Evolutionary conservation across 2,797 vertebrate species (phyloP).

Genomic region (Sarcophilus harrisii): DNA sequence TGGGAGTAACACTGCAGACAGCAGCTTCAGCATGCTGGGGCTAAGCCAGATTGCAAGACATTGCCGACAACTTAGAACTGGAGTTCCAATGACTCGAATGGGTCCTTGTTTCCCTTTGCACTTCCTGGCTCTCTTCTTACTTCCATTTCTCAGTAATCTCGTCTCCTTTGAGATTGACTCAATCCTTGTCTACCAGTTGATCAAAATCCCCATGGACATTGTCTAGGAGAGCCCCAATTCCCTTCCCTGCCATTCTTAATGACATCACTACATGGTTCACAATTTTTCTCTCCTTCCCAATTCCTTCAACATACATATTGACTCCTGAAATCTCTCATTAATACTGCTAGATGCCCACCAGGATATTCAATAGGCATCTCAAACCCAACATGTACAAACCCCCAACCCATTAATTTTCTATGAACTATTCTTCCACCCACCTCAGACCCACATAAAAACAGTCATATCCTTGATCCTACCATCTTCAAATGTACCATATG

Average conservation of each 20-base stretch:
- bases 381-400: not conserved
- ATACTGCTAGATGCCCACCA: too few relatives aligned
- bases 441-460: not conserved
- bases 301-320: too few relatives aligned
- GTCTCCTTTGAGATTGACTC: too few relatives aligned
- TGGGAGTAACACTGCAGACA: not conserved
- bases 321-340: too few relatives aligned
- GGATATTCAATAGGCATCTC: too few relatives aligned
- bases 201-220: not conserved
- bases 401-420: not conserved
- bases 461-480: too few relatives aligned
- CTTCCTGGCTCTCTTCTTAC: not conserved
- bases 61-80: not conserved
- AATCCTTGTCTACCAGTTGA: not conserved
- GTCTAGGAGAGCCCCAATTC: not conserved
- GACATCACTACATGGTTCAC: not conserved
- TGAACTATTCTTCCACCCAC: not conserved
- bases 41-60: not conserved
- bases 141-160: too few relatives aligned
- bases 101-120: not conserved
- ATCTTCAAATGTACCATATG: too few relatives aligned
- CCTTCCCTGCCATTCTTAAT: not conserved
- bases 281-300: not conserved
- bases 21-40: not conserved
- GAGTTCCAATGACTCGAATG: not conserved